Conservation (phyloP, 2,113 vertebrate species). For the Sialia sialis region DNA sequence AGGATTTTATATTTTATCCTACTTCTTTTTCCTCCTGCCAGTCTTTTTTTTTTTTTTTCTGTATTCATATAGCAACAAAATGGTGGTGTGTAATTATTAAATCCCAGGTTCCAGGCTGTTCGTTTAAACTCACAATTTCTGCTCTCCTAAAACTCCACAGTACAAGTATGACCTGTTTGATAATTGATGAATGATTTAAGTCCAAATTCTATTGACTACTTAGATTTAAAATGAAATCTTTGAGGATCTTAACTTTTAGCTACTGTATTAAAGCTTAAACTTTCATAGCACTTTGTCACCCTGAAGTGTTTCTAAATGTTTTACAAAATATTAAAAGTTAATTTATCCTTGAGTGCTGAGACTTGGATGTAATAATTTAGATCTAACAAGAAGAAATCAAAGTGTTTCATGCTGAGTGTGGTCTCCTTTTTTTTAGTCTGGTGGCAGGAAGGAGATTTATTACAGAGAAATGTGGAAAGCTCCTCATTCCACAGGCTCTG, state of each 20-base stretch:
- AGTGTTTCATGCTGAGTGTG: background rate
- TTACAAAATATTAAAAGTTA: constrained; percentile 18
- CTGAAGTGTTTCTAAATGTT: constrained; percentile 11
- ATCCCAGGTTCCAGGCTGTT: background rate
- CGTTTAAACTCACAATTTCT: background rate
- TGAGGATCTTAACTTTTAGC: background rate
- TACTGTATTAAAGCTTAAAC: background rate
- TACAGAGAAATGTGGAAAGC: background rate
- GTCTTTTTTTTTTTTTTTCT: background rate
- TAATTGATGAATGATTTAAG: background rate
- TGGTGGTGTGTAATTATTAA: background rate
- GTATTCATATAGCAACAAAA: background rate
- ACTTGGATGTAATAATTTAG: background rate
- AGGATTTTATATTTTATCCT: background rate
- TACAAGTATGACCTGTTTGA: background rate
- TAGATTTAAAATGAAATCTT: background rate
- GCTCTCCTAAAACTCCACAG: background rate
- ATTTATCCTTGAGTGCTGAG: background rate
- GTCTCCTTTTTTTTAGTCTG: background rate
- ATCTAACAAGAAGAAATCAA: background rate
- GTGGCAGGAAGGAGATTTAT: background rate
- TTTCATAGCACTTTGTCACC: background rate
- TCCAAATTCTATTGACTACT: background rate
- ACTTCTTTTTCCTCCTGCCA: background rate
- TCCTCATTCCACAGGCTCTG: background rate